These are phyloP conservation scores for Porites cylindrica DNA, from an alignment of 92 coral and sea anemone species.

Conservation along the genomic window DNA sequence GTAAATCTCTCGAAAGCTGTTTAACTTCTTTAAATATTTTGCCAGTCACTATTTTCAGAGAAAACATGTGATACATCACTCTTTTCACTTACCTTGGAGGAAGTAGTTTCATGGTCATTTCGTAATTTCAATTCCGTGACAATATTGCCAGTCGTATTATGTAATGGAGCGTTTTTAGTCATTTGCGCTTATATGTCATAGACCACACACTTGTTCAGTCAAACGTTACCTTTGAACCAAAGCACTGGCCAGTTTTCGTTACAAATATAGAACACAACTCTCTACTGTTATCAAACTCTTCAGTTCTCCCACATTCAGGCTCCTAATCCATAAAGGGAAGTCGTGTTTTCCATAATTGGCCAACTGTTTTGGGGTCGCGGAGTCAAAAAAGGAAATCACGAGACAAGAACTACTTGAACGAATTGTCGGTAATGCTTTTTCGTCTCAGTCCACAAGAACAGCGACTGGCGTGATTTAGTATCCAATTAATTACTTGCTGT, in stretches of 20 bases:
- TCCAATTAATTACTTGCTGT: too few species aligned
- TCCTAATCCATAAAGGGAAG: not conserved
- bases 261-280: not conserved
- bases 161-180: not conserved
- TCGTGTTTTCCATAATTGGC: not conserved
- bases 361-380: too few species aligned
- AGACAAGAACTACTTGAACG: too few species aligned
- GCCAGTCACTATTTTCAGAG: not conserved
- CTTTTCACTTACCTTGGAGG: constrained; percentile 15
- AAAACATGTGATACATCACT: not conserved
- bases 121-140: constrained; percentile 23
- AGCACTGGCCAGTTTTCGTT: not conserved
- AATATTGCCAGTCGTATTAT: constrained; percentile 15
- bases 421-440: too few species aligned
- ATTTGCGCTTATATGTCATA: not conserved
- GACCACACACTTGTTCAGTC: too few species aligned
- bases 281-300: not conserved
- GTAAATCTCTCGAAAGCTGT: not conserved
- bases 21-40: not conserved
- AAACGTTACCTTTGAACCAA: not conserved
- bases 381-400: too few species aligned
- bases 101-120: not conserved
- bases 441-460: too few species aligned
- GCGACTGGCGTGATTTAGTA: too few species aligned
- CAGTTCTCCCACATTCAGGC: not conserved